Evolutionary conservation across 2,888 invertebrate species (phyloP), one percentile per base, ranked within the genome.

Genomic region (Drosophila flavopinicola): DNA sequence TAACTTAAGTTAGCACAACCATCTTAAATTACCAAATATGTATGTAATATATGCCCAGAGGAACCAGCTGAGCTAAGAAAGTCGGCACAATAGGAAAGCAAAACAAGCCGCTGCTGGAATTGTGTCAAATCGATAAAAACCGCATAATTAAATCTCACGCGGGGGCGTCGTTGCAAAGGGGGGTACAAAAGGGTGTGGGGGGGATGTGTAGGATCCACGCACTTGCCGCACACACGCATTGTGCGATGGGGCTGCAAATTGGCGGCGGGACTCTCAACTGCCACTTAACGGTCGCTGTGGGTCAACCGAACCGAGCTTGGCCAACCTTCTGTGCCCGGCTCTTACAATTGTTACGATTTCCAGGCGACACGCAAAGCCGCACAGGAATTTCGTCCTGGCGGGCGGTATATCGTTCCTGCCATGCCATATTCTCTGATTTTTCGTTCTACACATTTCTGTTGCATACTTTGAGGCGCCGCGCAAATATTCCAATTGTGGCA

Each of bases 51-150:
- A 20, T 6, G 29, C 7, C 20, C 38, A 45, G 7, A 11, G 23
- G 1, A 44, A 45, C 39, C 45, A 67, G 59, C 59, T 74, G 75
- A 25, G 48, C 11, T 20, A 44, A 27, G 20, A 20, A 37, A 37
- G 39, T 39, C 29, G 44, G 27, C 29, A 66, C 47, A 44, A 53
- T 37, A 64, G 59, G 48, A 45, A 73, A 79, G 63, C 35, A 45
- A 51, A 61, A 60, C 29, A 70, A 66, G 58, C 60, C 61, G 57
- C 52, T 66, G 57, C 52, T 66, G 67, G 66, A 87, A 88, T 76
- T 88, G 89, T 88, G 87, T 89, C 87, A 88, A 88, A 88, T 89
- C 87, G 76, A 88, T 88, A 88, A 82, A 80, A 84, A 63, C 64
- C 76, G 87, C 87, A 85, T 85, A 88, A 87, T 88, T 88, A 79